Base-by-base conservation (phyloP, 2,113 vertebrate genomes). In the Menidia beryllina region DNA sequence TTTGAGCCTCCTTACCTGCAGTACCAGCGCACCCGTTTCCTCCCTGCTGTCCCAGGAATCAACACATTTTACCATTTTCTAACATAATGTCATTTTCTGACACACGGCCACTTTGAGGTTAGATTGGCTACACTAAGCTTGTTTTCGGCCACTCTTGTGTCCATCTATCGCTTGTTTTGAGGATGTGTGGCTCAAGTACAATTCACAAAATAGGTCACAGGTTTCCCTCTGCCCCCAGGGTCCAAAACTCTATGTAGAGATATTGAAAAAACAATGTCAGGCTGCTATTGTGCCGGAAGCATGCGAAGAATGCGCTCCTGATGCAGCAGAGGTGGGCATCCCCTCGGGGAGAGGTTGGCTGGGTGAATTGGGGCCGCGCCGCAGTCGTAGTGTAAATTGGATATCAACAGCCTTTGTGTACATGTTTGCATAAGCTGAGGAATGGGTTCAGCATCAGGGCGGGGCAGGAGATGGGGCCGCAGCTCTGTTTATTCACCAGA, bases 291-390 rank as follows among this genome's bases (percentile, higher is more conserved):
- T 83, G 73, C 75, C 66, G 38, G 69, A 85, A 89, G 72, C 78
- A 90, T 89, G 69, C 79, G 66, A 85, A 82, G 79, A 88, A 90
- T 91, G 87, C 58, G 62, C 55, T 86, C 61, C 38, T 45, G 50
- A 67, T 66, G 65, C 78, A 67, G 52, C 51, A 9, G 49, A 27
- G 59, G 59, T 55, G 64, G 41, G 20, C 51, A 27, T 63, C 64
- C 43, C 69, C 24, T 52, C 15, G 6, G 74, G 38, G 65, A 30
- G 27, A 45, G 43, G 43, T 48, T 48, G 38, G 21, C 14, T 21
- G 21, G 49, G 43, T 52, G 67, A 19, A 63, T 78, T 48, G 17
- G 71, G 73, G 53, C 48, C 26, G 38, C 55, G 52, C 52, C 81
- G 38, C 49, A 63, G 68, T 69, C 45, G 14, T 55, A 17, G 79